Evolutionary conservation across 2,797 vertebrate species (phyloP).

Genomic region (Centroberyx gerrardi): DNA sequence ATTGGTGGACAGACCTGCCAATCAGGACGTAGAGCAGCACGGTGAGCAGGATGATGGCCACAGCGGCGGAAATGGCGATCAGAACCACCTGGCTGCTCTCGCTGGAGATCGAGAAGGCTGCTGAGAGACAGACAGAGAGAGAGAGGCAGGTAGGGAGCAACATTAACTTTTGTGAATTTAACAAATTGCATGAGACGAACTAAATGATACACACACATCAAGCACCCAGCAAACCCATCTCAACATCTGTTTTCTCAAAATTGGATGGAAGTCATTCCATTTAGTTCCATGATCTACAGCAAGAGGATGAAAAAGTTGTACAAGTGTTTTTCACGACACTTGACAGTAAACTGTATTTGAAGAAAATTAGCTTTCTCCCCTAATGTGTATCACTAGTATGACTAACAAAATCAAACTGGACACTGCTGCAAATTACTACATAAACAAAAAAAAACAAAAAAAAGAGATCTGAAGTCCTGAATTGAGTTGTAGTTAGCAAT

Average conservation of each 20-base stretch:
- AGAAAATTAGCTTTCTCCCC: too few species aligned
- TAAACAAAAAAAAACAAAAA: too few species aligned
- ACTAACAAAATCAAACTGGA: too few species aligned
- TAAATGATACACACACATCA: not conserved
- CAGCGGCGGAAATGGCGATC: constrained; percentile 94
- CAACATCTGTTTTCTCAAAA: too few species aligned
- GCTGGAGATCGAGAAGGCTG: constrained; percentile 97
- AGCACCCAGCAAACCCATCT: not conserved
- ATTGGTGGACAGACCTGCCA: constrained; percentile 88
- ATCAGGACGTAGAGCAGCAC: constrained; percentile 94
- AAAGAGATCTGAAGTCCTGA: too few species aligned
- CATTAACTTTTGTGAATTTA: not conserved
- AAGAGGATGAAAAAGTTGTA: too few species aligned
- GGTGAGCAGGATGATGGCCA: constrained; percentile 95
- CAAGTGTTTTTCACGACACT: too few species aligned
- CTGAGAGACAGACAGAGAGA: constrained; percentile 60
- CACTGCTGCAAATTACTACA: too few species aligned
- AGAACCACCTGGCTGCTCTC: constrained; percentile 97
- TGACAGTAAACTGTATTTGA: too few species aligned
- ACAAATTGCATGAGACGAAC: not conserved
- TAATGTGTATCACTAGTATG: too few species aligned
- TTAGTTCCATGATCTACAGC: too few species aligned
- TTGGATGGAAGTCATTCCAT: not conserved
- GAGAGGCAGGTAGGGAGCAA: not conserved
- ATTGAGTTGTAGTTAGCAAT: too few species aligned